Evolutionary conservation across 2,888 invertebrate genomes (phyloP), one percentile per base, ranked within the genome.

Genomic region (Microctonus hyperodae): DNA sequence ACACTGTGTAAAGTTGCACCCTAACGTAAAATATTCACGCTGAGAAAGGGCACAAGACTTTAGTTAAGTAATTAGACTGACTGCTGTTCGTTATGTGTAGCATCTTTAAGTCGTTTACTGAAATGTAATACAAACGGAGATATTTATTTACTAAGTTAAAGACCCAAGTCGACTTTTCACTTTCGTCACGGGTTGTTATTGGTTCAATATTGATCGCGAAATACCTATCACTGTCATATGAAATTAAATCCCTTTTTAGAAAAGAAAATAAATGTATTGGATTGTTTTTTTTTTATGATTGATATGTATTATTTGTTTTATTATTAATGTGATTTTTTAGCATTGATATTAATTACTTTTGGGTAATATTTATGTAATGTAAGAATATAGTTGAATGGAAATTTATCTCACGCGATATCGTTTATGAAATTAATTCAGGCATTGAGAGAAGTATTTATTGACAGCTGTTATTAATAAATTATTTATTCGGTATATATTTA

Each of bases 51-150:
- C 75, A 75, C 75, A 74, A 77, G 79, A 77, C 78, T 79, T 78
- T 73, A 75, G 76, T 76, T 76, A 76, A 81, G 82, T 81, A 82
- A 83, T 82, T 81, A 82, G 81, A 81, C 80, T 79, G 81, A 81
- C 80, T 79, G 79, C 76, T 75, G 79, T 80, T 79, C 78, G 78
- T 80, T 81, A 79, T n/a, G n/a, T n/a, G n/a, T n/a, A n/a, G n/a
- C n/a, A n/a, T n/a, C 16, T 25, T 62, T 40, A 23, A 67, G 67
- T 67, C 48, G 57, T 67, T 67, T 37, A 22, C 50, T 53, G 53
- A 44, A n/a, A 60, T n/a, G 31, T 28, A 55, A 28, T 13, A 33
- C 10, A 28, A n/a, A 55, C 25, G 33, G 33, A 55, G 55, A 16
- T 13, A 55, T 31, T 5, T 5, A 50, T 23, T 23, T 20, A 25